Conservation (phyloP, 2,797 vertebrate species). For the Lates japonicus region DNA sequence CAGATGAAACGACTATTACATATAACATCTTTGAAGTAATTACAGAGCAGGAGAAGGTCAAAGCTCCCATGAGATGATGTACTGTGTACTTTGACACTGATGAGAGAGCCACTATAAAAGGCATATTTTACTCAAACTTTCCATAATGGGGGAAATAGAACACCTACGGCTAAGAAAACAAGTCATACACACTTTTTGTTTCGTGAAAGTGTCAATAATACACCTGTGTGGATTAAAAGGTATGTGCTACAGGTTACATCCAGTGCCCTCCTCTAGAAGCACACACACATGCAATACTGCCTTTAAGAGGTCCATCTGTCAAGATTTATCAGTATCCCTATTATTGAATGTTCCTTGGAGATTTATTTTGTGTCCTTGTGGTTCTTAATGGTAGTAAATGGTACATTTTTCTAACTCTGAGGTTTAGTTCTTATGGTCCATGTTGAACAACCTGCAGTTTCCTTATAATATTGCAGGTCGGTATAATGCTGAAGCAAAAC, state of each 20-base stretch:
- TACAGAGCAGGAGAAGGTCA: slow-evolving; percentile 39
- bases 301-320: neutral
- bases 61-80: slow-evolving; percentile 4
- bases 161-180: neutral
- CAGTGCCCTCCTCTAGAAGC: neutral
- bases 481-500: neutral
- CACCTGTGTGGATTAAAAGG: neutral
- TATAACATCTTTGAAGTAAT: slow-evolving; percentile 32
- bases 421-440: neutral
- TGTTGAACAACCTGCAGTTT: neutral
- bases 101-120: neutral
- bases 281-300: neutral
- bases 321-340: neutral
- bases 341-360: neutral
- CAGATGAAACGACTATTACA: slow-evolving; percentile 23
- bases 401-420: neutral
- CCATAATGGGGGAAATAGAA: neutral
- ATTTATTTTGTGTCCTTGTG: neutral
- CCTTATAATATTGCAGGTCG: neutral
- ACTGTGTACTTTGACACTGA: neutral
- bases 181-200: neutral
- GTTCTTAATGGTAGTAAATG: neutral
- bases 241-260: neutral
- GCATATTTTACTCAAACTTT: neutral
- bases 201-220: neutral